Percentiles rank a stretch among this genome's conserved stretches.
These are phyloP conservation scores for Alauda arvensis DNA, from an alignment of 2,797 vertebrate genomes.

Conservation along the genomic window DNA sequence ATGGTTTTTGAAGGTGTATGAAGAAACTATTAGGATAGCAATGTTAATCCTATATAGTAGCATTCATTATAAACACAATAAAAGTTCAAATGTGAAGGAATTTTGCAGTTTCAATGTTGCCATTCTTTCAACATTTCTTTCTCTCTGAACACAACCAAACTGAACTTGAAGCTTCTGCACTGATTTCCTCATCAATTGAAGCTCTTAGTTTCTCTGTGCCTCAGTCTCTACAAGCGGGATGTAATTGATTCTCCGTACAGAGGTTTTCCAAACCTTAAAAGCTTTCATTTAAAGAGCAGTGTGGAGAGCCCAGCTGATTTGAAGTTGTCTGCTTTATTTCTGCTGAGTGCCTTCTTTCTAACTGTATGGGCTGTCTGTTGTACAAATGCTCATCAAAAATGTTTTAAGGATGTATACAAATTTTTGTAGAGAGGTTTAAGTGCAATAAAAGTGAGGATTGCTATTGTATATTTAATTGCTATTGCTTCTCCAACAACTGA, in stretches of 20 bases:
- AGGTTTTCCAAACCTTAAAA: not conserved
- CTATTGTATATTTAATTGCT: not conserved
- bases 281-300: not conserved
- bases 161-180: not conserved
- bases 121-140: not conserved
- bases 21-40: not conserved
- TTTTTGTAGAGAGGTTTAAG: not conserved
- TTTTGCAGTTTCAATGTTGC: not conserved
- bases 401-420: not conserved
- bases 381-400: not conserved
- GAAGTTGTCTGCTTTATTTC: not conserved
- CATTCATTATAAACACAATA: not conserved
- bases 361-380: not conserved
- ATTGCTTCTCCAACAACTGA: not conserved
- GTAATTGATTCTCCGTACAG: not conserved
- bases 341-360: not conserved
- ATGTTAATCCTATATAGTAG: not conserved
- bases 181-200: not conserved
- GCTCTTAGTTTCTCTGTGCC: not conserved
- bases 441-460: not conserved
- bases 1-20: not conserved
- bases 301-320: not conserved
- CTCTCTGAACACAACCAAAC: not conserved
- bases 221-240: not conserved
- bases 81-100: not conserved